Percentiles rank a stretch among this genome's conserved stretches.
Evolutionary conservation across 1,140 invertebrate genomes (phyloP).

Genomic region (Euwallacea fornicatus): DNA sequence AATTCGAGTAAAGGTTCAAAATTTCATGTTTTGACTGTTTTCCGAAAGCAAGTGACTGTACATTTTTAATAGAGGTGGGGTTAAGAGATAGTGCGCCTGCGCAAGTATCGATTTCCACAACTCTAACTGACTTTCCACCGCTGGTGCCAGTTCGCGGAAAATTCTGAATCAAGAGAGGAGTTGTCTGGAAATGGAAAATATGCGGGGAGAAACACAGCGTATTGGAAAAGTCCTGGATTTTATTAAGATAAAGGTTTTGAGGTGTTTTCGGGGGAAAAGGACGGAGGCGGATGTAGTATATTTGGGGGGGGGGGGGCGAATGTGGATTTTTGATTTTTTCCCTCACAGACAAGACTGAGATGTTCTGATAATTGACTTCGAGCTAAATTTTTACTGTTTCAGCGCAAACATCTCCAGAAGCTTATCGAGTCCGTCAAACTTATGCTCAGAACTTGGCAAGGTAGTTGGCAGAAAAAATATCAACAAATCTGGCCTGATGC

Average conservation of each 20-base stretch:
- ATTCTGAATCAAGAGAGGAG: constrained; percentile 13
- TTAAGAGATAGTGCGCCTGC: constrained; percentile 44
- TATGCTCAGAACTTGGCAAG: too few species aligned
- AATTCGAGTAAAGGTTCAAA: constrained; percentile 10
- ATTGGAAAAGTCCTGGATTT: constrained; percentile 2
- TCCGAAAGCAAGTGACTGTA: constrained; percentile 26
- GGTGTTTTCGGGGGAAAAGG: too few species aligned
- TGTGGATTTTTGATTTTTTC: too few species aligned
- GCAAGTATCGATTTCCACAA: constrained; percentile 50
- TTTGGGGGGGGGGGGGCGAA: too few species aligned
- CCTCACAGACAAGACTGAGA: too few species aligned
- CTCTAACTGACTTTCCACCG: constrained; percentile 43
- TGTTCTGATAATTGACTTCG: too few species aligned
- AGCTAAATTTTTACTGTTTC: too few species aligned
- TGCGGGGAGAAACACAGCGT: not conserved
- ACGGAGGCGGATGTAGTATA: too few species aligned
- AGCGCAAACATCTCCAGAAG: too few species aligned
- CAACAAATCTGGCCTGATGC: too few species aligned
- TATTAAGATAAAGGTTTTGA: not conserved
- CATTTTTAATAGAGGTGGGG: constrained; percentile 46
- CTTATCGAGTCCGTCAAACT: too few species aligned
- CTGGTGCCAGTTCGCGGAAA: constrained; percentile 25
- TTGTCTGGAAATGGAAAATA: constrained; percentile 8
- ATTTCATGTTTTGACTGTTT: constrained; percentile 23
- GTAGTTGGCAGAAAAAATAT: too few species aligned